A percentile compares a stretch with the other conserved stretches of the same genome.
phyloP scores from a whole-genome alignment of 2,888 invertebrate species.

The Noctua janthina region DNA sequence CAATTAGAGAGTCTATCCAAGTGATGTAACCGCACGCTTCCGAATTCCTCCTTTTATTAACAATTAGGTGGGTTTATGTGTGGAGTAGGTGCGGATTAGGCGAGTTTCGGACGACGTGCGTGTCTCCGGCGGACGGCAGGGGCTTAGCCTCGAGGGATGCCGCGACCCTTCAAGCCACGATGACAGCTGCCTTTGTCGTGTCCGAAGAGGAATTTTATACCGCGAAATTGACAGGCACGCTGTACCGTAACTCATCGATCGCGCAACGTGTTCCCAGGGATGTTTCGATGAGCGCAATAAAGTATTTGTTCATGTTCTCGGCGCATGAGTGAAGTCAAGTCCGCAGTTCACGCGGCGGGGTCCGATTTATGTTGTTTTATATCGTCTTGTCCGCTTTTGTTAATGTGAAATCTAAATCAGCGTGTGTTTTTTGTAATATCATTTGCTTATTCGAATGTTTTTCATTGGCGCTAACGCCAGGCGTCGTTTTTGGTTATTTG shows the following conservation, averaged over 20 bases:
- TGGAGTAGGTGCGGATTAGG: slow-evolving; percentile 88
- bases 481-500: slow-evolving; percentile 13
- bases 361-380: slow-evolving; percentile 86
- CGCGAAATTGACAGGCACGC: slow-evolving; percentile 87
- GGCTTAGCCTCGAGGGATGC: slow-evolving; percentile 88
- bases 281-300: slow-evolving; percentile 84
- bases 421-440: slow-evolving; percentile 70
- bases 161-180: slow-evolving; percentile 85
- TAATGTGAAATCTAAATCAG: slow-evolving; percentile 88
- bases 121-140: slow-evolving; percentile 82
- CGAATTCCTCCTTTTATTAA: slow-evolving; percentile 88
- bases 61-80: slow-evolving; percentile 90
- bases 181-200: slow-evolving; percentile 89
- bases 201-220: slow-evolving; percentile 86
- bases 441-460: slow-evolving; percentile 66
- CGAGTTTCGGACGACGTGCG: slow-evolving; percentile 85
- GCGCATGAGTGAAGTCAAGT: slow-evolving; percentile 77
- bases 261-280: slow-evolving; percentile 79
- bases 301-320: slow-evolving; percentile 79
- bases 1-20: slow-evolving; percentile 84
- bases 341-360: slow-evolving; percentile 82
- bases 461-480: slow-evolving; percentile 33
- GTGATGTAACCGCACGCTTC: slow-evolving; percentile 88
- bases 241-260: slow-evolving; percentile 83
- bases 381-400: slow-evolving; percentile 87